Evolutionary conservation across 1,140 invertebrate genomes (phyloP).

Genomic region (Leptopilina clavipes): DNA sequence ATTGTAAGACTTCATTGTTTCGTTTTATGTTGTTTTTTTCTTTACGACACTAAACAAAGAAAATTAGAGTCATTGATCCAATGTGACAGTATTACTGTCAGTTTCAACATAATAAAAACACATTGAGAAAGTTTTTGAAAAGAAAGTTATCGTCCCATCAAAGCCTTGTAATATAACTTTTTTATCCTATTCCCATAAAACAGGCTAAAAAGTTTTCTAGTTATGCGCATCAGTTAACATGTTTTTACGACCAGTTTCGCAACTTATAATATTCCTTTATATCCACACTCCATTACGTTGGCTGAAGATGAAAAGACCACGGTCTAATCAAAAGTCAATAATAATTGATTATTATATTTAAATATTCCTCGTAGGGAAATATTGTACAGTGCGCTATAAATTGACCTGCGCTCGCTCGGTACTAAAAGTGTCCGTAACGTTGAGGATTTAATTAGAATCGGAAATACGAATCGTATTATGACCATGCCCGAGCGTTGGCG

Average conservation of each 20-base stretch:
- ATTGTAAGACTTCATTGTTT: neutral
- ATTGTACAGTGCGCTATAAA: too few relatives aligned
- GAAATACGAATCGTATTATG: constrained; percentile 30
- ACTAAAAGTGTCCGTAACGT: neutral
- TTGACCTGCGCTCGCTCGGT: too few relatives aligned
- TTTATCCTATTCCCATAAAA: constrained; percentile 29
- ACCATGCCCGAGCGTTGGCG: neutral
- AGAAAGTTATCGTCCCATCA: neutral
- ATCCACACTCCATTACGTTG: neutral
- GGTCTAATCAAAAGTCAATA: neutral
- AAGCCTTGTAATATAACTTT: constrained; percentile 28
- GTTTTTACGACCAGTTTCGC: constrained; percentile 16
- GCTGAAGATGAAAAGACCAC: neutral
- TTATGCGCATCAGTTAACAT: constrained; percentile 20
- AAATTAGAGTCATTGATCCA: neutral
- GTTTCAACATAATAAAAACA: neutral
- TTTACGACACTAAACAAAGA: neutral
- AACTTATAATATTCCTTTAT: constrained; percentile 22
- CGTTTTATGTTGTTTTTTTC: neutral
- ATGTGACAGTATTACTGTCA: neutral
- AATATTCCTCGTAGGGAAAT: too few relatives aligned
- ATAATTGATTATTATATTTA: neutral
- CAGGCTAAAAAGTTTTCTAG: constrained; percentile 22
- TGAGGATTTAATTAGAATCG: constrained; percentile 30
- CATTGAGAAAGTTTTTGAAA: neutral